Evolutionary conservation across 2,888 invertebrate species (phyloP), one percentile per base, ranked within the genome.

Genomic region (Sinhomidia bicolor): DNA sequence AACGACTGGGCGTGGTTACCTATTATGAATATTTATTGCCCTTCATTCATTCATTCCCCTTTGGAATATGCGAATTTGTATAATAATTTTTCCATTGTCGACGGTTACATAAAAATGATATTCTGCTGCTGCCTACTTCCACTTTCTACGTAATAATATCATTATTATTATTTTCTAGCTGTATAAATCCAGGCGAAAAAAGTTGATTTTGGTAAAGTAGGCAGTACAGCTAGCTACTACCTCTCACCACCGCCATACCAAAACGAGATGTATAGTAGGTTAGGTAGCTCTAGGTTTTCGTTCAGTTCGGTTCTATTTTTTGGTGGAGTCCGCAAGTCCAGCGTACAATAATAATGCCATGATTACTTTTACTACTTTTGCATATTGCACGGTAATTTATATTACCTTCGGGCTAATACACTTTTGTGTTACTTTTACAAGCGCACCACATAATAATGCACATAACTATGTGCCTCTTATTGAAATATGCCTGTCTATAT

Each of bases 21-120:
- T 88, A 82, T 88, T 88, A 83, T 88, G 88, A 88, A 88, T 88
- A n/a, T 88, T 88, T 88, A 88, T 83, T 88, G 88, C 88, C 82
- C 51, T 88, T 82, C 78, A 83, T 83, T 81, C 82, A 80, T 74
- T 54, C 74, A 26, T 47, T 74, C 74, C 54, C 76, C 32, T 51
- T 54, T 78, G 76, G 41, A 71, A 71, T 71, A 71, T 71, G 71
- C 71, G 71, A 71, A 71, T 71, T 71, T 71, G 71, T 71, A 71
- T 71, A 44, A 71, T 41, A 71, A 20, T 68, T 62, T 71, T 71
- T 41, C 71, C 44, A 71, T 71, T 71, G 71, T 71, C 26, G 71
- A 71, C 71, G 71, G 41, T 14, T 71, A 71, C 71, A 44, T 44
- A 23, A 71, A 71, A 71, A 71, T 44, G 44, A 20, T 71, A 71